Evolutionary conservation across 2,113 vertebrate genomes (phyloP), one percentile per base, ranked within the genome.

Genomic region (Mormyrus lacerda): DNA sequence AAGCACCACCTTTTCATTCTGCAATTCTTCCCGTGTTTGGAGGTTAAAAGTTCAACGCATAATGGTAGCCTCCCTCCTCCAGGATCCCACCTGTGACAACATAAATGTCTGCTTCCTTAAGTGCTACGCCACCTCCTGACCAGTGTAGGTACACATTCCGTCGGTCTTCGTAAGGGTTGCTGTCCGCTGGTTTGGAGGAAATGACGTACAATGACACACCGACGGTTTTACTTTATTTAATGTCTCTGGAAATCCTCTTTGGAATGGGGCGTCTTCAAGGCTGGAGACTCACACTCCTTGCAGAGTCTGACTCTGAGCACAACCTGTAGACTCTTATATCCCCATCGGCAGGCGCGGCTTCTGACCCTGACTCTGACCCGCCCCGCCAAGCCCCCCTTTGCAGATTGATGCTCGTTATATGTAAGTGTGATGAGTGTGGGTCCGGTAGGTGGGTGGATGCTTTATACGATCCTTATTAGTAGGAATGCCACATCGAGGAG

Each of bases 401-500:
- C 17, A 42, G 31, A 79, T 21, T 42, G 31, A 42, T 19, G 73
- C 73, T 19, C 19, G 27, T 31, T 15, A 4, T 1, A 7, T 76
- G 27, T 39, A 39, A 39, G 35, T 17, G 10, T 27, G 61, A 13
- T 13, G 61, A 69, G 27, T 31, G 61, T 69, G 61, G n/a, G n/a
- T 31, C 61, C n/a, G 13, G 31, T 42, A 82, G 15, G 7, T 39
- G 76, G 42, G 83, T 50, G 8, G 45, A 50, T n/a, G 24, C n/a
- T 50, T 13, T 45, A 47, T 24, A 13, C 7, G 45, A 45, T 85
- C 24, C 10, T n/a, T 11, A 85, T 27, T 85, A 91, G 91, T 48
- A 91, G 90, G 91, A 69, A 19, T 69, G 91, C 91, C 92, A 90
- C 91, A 55, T 91, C 85, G 85, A 91, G 91, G 89, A 89, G 92